Conservation (phyloP, 2,888 invertebrate genomes). For the Cybosia mesomella region DNA sequence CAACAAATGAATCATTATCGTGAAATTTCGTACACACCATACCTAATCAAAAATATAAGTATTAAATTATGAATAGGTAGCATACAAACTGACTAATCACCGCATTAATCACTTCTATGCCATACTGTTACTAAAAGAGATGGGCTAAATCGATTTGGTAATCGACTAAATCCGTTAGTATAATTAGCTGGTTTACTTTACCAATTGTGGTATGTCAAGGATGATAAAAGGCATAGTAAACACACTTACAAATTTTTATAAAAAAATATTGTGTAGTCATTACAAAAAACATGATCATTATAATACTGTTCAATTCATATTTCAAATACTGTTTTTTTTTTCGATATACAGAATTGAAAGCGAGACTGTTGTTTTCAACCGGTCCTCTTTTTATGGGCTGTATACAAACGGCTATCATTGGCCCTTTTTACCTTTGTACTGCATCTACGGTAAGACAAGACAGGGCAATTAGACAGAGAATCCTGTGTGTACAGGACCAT, state of each 20-base stretch:
- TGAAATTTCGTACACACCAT: constrained; percentile 44
- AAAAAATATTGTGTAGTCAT: background rate
- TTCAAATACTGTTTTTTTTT: too few relatives aligned
- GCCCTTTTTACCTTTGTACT: too few relatives aligned
- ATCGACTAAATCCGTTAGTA: constrained; percentile 19
- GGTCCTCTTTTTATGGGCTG: too few relatives aligned
- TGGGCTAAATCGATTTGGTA: constrained; percentile 27
- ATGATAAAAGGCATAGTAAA: background rate
- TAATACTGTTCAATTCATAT: too few relatives aligned
- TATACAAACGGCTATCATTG: too few relatives aligned
- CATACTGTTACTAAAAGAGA: constrained; percentile 42
- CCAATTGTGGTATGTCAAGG: constrained; percentile 4
- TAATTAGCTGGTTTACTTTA: background rate
- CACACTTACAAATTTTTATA: background rate
- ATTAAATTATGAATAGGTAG: constrained; percentile 56
- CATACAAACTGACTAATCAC: constrained; percentile 57
- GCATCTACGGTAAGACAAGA: too few relatives aligned
- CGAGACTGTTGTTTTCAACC: too few relatives aligned
- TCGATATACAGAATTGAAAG: too few relatives aligned
- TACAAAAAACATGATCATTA: background rate
- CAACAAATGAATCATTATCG: constrained; percentile 44
- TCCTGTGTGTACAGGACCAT: too few relatives aligned
- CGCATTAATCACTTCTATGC: constrained; percentile 50
- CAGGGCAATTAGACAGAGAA: too few relatives aligned
- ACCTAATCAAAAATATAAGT: constrained; percentile 43